Evolutionary conservation across 2,888 invertebrate species (phyloP), one percentile per base, ranked within the genome.

Genomic region (Drosophila meridionalis): DNA sequence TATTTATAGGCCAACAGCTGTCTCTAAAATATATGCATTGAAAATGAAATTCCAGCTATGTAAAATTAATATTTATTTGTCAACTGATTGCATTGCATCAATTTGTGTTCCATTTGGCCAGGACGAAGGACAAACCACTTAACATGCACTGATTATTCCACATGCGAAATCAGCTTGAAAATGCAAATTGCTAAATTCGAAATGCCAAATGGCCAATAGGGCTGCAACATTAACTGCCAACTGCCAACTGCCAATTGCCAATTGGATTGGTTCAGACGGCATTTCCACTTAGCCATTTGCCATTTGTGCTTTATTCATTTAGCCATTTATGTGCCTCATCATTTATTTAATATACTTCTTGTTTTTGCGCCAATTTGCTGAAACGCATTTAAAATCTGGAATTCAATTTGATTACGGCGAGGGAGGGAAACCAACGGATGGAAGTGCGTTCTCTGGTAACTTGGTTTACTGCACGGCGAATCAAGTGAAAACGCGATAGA

Each of bases 401-500:
- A 75, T 79, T 79, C 63, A 75, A 79, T 78, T 75, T 75, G 66
- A 30, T 47, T 9, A 34, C 3, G 52, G 34, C 28, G 5, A 6
- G 28, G 14, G 0, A 8, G 34, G 34, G 2, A 9, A 20, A 9
- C 2, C 12, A 6, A 20, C 28, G 40, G 56, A n/a, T 40, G 40
- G 56, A 32, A 42, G 42, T 30, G 56, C 56, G 38, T 38, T 14
- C 28, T 14, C 55, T 42, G 42, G 63, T 73, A 86, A 78, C 67
- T 80, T 75, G 70, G 82, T 68, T 58, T 36, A 40, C 71, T 69
- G 30, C 43, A 40, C 52, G 68, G 45, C 66, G 70, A 84, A 87
- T 89, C 89, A 84, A 80, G 69, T 82, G 72, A 83, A 80, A 83
- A 75, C 65, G 55, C 67, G 56, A 32, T 65, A 62, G 58, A 62